Conservation (phyloP, 2,113 vertebrate species). For the Andinoacara biseriatus region DNA sequence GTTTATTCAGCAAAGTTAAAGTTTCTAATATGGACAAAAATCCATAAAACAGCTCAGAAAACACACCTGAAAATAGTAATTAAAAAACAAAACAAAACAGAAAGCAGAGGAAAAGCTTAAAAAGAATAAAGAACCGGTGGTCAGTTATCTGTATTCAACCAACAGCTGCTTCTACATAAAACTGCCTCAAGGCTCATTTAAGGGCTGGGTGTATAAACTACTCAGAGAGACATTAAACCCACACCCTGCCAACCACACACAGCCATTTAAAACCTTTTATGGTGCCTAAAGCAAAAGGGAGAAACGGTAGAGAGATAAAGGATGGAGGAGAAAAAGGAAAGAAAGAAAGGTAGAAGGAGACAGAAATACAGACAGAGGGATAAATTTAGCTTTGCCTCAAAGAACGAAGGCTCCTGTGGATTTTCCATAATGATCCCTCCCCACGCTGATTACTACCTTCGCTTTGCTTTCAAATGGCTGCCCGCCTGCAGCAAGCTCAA, state of each 20-base stretch:
- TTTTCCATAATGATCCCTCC: conserved; percentile 68
- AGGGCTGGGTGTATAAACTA: conserved; percentile 23
- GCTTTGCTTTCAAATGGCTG: conserved; percentile 24
- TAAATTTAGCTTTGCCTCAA: conserved; percentile 64
- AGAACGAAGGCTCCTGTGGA: conserved; percentile 66
- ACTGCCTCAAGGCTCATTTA: conserved; percentile 29
- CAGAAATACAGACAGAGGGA: conserved; percentile 19
- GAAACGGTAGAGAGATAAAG: neutral
- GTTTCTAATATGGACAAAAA: neutral
- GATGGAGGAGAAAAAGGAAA: conserved; percentile 5
- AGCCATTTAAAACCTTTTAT: conserved; percentile 26
- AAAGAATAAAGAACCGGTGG: neutral
- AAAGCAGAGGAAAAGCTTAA: neutral
- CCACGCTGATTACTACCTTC: conserved; percentile 73
- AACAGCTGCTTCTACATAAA: neutral
- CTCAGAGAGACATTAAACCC: conserved; percentile 41
- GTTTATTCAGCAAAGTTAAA: conserved; percentile 9
- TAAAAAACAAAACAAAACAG: neutral
- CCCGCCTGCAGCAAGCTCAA: neutral
- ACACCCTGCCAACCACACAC: conserved; percentile 59
- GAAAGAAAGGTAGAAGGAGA: conserved; percentile 17
- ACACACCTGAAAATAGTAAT: neutral
- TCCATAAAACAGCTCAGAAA: neutral
- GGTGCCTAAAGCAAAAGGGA: conserved; percentile 16
- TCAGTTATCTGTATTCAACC: neutral